Evolutionary conservation across 2,113 vertebrate species (phyloP).

Genomic region (Gorilla gorilla): DNA sequence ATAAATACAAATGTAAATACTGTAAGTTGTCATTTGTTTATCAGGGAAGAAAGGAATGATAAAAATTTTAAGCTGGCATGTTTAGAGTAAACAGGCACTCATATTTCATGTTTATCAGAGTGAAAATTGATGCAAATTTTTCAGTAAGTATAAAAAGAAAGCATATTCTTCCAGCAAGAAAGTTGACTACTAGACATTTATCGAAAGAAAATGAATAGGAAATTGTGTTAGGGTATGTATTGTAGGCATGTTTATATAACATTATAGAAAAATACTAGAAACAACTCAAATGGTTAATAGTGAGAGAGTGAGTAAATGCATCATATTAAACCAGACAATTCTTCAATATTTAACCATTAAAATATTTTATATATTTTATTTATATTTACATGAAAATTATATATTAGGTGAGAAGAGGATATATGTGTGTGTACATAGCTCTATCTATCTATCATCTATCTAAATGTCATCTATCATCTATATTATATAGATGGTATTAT

Average conservation of each 20-base stretch:
- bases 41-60: background rate
- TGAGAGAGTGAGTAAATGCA: background rate
- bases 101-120: background rate
- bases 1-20: background rate
- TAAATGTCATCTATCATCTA: background rate
- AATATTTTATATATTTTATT: background rate
- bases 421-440: background rate
- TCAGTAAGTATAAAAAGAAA: background rate
- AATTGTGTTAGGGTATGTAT: background rate
- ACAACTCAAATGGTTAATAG: background rate
- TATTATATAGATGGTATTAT: background rate
- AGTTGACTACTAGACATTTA: background rate
- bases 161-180: background rate
- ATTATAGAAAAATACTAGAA: background rate
- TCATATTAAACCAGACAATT: background rate
- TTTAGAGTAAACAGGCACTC: background rate
- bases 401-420: background rate
- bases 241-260: background rate
- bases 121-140: background rate
- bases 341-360: background rate
- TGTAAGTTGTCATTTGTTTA: background rate
- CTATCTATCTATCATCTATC: background rate
- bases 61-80: background rate
- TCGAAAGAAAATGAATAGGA: slow-evolving; percentile 5
- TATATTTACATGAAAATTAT: background rate